Conservation (phyloP, 2,888 invertebrate species). For the Gerris lacustris region DNA sequence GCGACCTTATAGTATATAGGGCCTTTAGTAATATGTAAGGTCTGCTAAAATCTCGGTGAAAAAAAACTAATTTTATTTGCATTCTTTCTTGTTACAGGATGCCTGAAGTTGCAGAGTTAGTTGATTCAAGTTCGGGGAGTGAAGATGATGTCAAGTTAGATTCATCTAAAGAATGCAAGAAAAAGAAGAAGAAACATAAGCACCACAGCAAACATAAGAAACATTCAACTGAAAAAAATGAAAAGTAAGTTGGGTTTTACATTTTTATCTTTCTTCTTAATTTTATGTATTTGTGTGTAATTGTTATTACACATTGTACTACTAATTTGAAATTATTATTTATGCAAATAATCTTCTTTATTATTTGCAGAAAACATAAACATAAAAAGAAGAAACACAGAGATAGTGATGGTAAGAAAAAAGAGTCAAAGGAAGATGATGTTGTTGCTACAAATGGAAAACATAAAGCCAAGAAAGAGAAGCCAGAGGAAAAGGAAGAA, state of each 20-base stretch:
- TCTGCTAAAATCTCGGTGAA: too few species aligned
- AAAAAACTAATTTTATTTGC: too few species aligned
- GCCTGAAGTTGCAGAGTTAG: not conserved
- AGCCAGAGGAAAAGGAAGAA: not conserved
- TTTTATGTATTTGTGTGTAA: too few species aligned
- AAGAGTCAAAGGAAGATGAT: constrained; percentile 29
- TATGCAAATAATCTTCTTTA: too few species aligned
- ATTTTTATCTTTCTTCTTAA: not conserved
- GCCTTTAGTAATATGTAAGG: too few species aligned
- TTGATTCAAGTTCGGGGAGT: not conserved
- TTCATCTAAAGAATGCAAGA: constrained; percentile 35
- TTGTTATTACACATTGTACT: too few species aligned
- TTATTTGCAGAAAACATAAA: constrained; percentile 39
- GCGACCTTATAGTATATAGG: too few species aligned
- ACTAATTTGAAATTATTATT: too few species aligned
- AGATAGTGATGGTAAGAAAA: constrained; percentile 37
- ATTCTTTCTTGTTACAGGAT: not conserved
- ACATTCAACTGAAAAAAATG: constrained; percentile 41
- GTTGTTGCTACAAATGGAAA: constrained; percentile 12
- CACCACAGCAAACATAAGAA: constrained; percentile 47
- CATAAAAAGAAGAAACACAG: constrained; percentile 40
- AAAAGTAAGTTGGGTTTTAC: constrained; percentile 33
- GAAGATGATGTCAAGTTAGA: constrained; percentile 32
- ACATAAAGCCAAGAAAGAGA: constrained; percentile 2
- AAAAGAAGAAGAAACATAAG: constrained; percentile 57